phyloP scores from a whole-genome alignment of 2,797 vertebrate species.

The Cuniculus paca region DNA sequence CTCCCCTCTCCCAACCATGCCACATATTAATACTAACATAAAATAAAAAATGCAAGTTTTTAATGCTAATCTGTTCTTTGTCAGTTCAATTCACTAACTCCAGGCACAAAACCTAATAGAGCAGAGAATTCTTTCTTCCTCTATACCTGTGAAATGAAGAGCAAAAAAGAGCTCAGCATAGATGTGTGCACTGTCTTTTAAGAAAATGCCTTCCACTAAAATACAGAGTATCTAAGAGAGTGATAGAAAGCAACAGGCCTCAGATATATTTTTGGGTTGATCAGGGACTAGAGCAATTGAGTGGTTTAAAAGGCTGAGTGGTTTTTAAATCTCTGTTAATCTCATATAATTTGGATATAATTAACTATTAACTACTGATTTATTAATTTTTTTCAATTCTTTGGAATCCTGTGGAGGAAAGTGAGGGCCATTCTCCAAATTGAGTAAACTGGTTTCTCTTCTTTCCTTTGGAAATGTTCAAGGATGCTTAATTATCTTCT shows the following conservation, averaged over 20 bases:
- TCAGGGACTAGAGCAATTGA: not conserved
- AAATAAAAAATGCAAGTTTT: not conserved
- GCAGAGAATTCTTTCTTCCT: not conserved
- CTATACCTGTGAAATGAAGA: not conserved
- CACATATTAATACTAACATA: not conserved
- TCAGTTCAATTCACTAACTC: not conserved
- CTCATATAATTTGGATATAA: not conserved
- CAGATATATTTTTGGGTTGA: not conserved
- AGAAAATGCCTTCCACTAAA: not conserved
- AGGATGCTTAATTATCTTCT: conserved; percentile 39
- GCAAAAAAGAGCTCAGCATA: not conserved
- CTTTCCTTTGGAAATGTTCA: conserved; percentile 8
- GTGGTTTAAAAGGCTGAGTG: not conserved
- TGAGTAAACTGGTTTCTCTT: not conserved
- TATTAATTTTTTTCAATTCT: conserved; percentile 31
- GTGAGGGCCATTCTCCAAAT: not conserved
- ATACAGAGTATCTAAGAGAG: not conserved
- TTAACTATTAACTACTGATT: conserved; percentile 39
- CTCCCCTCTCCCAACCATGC: not conserved
- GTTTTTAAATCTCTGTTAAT: conserved; percentile 36
- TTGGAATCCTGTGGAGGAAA: not conserved
- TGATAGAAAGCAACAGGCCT: not conserved
- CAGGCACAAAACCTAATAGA: not conserved
- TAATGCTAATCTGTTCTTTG: not conserved
- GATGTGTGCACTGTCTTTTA: not conserved